A percentile compares a stretch with the other conserved stretches of the same genome.
phyloP scores from a whole-genome alignment of 2,113 vertebrate genomes.

The Oryzias javanicus region DNA sequence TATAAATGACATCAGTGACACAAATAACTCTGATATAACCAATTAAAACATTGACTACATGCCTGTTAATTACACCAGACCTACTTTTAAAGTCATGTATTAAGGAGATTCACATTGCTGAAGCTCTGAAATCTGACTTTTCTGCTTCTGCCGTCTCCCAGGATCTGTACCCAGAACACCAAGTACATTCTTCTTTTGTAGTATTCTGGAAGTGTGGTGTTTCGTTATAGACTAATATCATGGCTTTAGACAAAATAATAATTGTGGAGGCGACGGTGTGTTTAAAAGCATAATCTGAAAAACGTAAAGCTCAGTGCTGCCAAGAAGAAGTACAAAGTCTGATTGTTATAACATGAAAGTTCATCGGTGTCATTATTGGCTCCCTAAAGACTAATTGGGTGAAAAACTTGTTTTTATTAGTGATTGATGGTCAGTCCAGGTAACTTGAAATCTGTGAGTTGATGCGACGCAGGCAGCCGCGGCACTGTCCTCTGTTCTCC shows the following conservation, averaged over 20 bases:
- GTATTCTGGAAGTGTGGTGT: no score
- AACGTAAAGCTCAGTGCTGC: not conserved
- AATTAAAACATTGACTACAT: not conserved
- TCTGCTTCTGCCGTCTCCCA: not conserved
- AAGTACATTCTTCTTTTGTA: not conserved
- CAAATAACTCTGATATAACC: not conserved
- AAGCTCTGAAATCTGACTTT: not conserved
- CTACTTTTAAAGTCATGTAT: not conserved
- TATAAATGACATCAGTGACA: no score
- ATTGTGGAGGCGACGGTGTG: no score
- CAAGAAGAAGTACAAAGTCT: not conserved
- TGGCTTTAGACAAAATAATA: no score
- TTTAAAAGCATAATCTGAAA: not conserved
- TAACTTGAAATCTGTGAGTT: conserved; percentile 4
- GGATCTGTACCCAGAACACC: not conserved
- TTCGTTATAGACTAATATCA: no score
- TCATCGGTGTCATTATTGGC: not conserved
- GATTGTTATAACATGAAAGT: not conserved
- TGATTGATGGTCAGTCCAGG: conserved; percentile 8
- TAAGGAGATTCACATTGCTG: not conserved
- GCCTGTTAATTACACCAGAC: not conserved
- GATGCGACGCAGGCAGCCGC: conserved; percentile 27
- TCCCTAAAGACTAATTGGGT: not conserved
- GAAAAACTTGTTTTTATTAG: not conserved
- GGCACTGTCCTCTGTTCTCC: conserved; percentile 35